Percentiles rank a stretch among this genome's conserved stretches.
Evolutionary conservation across 2,797 vertebrate species (phyloP).

Genomic region (Atherinosoma microstoma): DNA sequence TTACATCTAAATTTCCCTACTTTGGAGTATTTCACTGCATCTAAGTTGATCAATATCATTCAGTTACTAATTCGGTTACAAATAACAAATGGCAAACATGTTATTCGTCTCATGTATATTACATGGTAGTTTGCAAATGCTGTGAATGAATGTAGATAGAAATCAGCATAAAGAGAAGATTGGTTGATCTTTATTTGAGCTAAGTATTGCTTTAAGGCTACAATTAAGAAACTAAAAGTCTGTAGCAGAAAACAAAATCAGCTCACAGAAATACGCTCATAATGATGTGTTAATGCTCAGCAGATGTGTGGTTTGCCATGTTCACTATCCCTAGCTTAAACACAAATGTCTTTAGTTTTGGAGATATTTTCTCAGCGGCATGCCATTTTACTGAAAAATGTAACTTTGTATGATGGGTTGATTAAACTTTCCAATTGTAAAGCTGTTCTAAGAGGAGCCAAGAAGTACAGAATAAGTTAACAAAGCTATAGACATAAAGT

Average conservation of each 20-base stretch:
- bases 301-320: neutral
- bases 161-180: neutral
- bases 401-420: neutral
- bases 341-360: neutral
- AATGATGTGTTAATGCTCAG: neutral
- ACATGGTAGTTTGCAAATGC: neutral
- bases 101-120: neutral
- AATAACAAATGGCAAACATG: neutral
- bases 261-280: neutral
- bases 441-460: neutral
- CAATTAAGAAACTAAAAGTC: neutral
- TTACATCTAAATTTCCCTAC: neutral
- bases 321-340: neutral
- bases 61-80: neutral
- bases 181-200: neutral
- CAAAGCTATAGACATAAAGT: neutral
- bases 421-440: neutral
- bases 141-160: neutral
- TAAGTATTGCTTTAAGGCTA: neutral
- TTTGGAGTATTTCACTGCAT: neutral
- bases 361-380: neutral
- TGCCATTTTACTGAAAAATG: neutral
- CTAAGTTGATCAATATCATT: neutral
- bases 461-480: neutral
- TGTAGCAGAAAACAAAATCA: neutral